Evolutionary conservation across 2,797 vertebrate species (phyloP), one percentile per base, ranked within the genome.

Genomic region (Ciconia nigra): DNA sequence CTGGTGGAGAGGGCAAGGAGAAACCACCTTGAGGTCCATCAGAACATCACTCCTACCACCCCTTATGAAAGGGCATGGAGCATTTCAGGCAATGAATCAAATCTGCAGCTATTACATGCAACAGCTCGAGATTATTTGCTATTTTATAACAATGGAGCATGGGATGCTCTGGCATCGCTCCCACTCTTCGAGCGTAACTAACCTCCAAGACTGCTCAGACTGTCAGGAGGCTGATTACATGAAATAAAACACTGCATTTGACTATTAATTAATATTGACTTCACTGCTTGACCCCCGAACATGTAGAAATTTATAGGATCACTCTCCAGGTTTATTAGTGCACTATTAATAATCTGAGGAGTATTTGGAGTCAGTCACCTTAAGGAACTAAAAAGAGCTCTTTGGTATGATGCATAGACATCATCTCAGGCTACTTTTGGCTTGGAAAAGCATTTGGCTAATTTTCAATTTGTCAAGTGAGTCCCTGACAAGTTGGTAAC

Each of bases 181-280:
- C 95, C 90, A 80, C 79, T 94, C 92, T 69, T 42, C 0, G 21
- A 89, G 80, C 10, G 0, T 93, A 96, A 93, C 93, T 95, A 97
- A 97, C 94, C 94, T 95, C 91, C 67, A 49, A 90, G 93, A 74
- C 89, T 94, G 92, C 67, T 85, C 76, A 93, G 73, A 47, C 91
- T 97, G 95, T 97, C 95, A 96, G 89, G 71, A 87, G 90, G 87
- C 94, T 96, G 96, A 95, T 96, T 95, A 87, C 87, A 93, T 59
- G 87, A 97, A 96, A 96, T 96, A 97, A 95, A 97, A 96, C 94
- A 96, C 79, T 70, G 76, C 82, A 89, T 95, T 88, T 97, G 93
- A 94, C 96, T 97, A 95, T 96, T 96, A 97, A 97, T 96, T 97
- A 97, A 97, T 96, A 97, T 93, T 91, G 94, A 96, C 95, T 97